Conservation (phyloP, 2,113 vertebrate species). For the Aythya baeri region DNA sequence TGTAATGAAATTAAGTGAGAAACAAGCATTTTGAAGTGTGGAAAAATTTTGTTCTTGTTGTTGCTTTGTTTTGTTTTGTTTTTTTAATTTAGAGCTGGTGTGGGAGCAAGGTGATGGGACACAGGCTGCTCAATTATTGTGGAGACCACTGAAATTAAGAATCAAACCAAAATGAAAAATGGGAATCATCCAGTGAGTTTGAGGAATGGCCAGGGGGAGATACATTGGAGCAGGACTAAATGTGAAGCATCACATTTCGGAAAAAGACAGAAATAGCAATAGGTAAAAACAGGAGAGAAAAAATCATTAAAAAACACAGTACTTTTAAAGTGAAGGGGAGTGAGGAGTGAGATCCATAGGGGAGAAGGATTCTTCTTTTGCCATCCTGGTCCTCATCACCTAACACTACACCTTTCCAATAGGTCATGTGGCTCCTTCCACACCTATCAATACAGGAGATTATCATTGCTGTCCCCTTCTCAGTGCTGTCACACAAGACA, state of each 20-base stretch:
- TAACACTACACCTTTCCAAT: neutral
- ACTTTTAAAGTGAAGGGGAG: neutral
- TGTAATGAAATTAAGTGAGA: neutral
- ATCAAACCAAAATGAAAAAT: neutral
- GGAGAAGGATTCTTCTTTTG: neutral
- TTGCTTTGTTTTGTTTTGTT: neutral
- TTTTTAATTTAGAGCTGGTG: neutral
- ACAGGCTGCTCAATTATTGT: neutral
- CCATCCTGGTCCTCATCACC: neutral
- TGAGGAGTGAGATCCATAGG: neutral
- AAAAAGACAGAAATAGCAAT: neutral
- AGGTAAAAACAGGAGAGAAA: neutral
- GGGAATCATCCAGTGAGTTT: neutral
- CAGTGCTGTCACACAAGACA: rapidly evolving
- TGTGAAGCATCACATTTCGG: neutral
- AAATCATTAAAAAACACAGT: neutral
- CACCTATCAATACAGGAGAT: neutral
- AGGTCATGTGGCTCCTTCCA: neutral
- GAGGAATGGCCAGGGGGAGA: neutral
- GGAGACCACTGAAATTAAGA: neutral
- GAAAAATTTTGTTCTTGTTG: neutral
- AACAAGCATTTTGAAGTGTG: neutral
- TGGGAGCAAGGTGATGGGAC: neutral
- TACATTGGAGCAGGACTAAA: neutral
- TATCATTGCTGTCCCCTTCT: neutral